Base-by-base conservation (phyloP, 1,140 invertebrate species). In the Trypoxylus dichotomus region DNA sequence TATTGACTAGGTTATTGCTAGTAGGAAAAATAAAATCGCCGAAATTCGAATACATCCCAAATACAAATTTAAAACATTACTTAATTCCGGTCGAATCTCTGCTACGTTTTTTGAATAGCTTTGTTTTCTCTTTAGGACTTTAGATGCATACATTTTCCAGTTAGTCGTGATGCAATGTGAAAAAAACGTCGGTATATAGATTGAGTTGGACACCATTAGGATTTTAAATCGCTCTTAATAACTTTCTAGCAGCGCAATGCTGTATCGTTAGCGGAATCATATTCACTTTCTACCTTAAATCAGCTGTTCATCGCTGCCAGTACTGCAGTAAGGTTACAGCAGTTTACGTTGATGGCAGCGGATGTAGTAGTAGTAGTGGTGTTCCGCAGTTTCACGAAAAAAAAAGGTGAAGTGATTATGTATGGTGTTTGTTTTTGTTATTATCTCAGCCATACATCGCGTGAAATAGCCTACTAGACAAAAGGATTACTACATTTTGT, bases 211-310 rank as follows among this genome's bases (percentile, higher is more conserved):
- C 60, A 27, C 60, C 60, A 27, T 19, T 63, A 21, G 60, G 60
- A 21, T 63, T 63, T 63, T 63, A 63, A 63, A 63, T 63, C 60
- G 60, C 19, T 63, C 13, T 63, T 63, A 25, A 27, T 63, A 63
- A 63, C 60, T 63, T 63, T 63, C 60, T 63, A 63, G n/a, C 24
- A 63, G 60, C 25, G 19, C 60, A 63, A 24, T 13, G 60, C 8
- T 27, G 60, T 19, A 24, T 13, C 19, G 60, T 24, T 27, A 27
- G 60, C 19, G 60, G 60, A 63, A 63, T 63, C 24, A 63, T 63
- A 63, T 63, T 63, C 60, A 63, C 60, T 63, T 63, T 63, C 60
- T 63, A 63, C 25, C n/a, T 63, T 63, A 63, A 63, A 63, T 63
- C 60, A 63, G 60, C 60, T 63, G 60, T 63, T 63, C n/a, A 63